These are phyloP conservation scores for Buteo buteo DNA, from an alignment of 2,113 vertebrate species.

Conservation along the genomic window DNA sequence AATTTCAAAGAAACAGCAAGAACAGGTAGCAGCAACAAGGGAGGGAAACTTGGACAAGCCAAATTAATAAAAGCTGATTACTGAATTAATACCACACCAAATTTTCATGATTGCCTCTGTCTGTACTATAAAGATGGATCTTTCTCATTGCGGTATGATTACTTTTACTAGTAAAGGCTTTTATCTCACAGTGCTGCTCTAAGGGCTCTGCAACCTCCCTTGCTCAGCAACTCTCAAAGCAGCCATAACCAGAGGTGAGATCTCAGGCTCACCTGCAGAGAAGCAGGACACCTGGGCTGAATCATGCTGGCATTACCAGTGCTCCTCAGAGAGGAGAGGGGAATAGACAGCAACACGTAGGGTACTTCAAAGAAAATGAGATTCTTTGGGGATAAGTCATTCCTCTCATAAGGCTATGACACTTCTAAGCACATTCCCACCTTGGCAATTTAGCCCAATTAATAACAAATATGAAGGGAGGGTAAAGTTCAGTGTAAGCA, in stretches of 20 bases:
- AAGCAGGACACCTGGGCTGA: neutral
- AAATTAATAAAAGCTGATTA: neutral
- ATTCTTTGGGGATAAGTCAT: neutral
- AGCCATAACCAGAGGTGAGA: neutral
- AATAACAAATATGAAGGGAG: neutral
- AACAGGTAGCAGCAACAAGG: neutral
- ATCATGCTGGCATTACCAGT: neutral
- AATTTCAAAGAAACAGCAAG: neutral
- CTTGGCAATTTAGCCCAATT: neutral
- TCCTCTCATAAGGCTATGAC: neutral
- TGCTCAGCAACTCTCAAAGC: neutral
- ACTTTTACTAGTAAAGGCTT: neutral
- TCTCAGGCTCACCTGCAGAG: neutral
- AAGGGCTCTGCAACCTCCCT: neutral
- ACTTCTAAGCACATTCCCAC: neutral
- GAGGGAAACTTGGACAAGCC: neutral
- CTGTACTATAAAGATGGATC: neutral
- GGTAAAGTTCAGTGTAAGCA: neutral
- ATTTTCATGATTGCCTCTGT: neutral
- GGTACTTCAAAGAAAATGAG: neutral
- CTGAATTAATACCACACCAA: neutral
- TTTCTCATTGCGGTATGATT: accelerated
- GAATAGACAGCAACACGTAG: neutral
- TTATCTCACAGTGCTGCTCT: neutral
- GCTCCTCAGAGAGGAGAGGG: neutral